phyloP scores from a whole-genome alignment of 2,888 invertebrate species.

The Eustalomyia histrio region DNA sequence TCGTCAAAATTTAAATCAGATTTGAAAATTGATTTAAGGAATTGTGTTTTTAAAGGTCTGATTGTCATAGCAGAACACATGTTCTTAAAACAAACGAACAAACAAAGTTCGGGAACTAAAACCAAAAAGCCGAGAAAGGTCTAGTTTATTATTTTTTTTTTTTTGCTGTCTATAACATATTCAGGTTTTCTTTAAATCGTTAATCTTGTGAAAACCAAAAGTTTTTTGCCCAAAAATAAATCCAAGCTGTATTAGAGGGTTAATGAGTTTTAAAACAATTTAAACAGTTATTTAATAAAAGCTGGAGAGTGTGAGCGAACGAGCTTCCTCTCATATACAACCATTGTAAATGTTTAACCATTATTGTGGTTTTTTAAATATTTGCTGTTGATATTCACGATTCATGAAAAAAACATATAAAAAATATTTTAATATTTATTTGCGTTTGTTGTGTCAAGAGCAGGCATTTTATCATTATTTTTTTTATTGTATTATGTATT shows the following conservation, averaged over 20 bases:
- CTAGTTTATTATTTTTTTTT: too few relatives aligned
- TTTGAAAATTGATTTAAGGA: too few relatives aligned
- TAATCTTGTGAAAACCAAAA: too few relatives aligned
- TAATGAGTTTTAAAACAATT: slow-evolving; percentile 21
- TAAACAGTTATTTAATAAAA: slow-evolving; percentile 27
- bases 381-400: slow-evolving; percentile 54
- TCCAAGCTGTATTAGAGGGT: not conserved
- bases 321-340: slow-evolving; percentile 30
- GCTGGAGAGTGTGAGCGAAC: not conserved
- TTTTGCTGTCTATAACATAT: too few relatives aligned
- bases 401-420: slow-evolving; percentile 16
- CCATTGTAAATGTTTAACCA: slow-evolving; percentile 44
- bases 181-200: too few relatives aligned
- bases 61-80: too few relatives aligned
- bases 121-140: too few relatives aligned
- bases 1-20: too few relatives aligned
- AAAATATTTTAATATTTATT: slow-evolving; percentile 10
- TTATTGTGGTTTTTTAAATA: slow-evolving; percentile 37
- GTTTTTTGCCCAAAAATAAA: too few relatives aligned
- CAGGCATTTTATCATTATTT: slow-evolving; percentile 33
- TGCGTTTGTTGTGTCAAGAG: slow-evolving; percentile 36
- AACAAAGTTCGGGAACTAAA: too few relatives aligned
- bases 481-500: slow-evolving; percentile 5
- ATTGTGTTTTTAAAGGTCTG: too few relatives aligned
- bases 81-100: too few relatives aligned